A percentile compares a stretch with the other conserved stretches of the same genome.
Evolutionary conservation across 1,140 invertebrate genomes (phyloP).

Genomic region (Catajapyx aquilonaris): DNA sequence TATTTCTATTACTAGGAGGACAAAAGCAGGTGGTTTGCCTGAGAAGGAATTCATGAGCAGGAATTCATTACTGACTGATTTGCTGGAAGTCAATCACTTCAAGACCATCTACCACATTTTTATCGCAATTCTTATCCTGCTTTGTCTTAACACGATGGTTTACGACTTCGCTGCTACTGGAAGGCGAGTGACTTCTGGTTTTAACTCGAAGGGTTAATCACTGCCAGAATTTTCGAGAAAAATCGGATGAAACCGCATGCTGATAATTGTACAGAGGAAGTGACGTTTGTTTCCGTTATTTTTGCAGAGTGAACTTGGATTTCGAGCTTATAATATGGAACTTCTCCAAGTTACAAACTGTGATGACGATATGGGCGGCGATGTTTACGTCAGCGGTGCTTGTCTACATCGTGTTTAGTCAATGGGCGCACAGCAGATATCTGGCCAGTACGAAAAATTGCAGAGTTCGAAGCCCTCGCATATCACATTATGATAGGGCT

Average conservation of each 20-base stretch:
- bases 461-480: too few relatives aligned
- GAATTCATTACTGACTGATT: slow-evolving; percentile 51
- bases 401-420: slow-evolving; percentile 29
- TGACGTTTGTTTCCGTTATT: slow-evolving; percentile 8
- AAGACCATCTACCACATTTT: slow-evolving; percentile 66
- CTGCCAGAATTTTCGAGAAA: too few relatives aligned
- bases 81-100: slow-evolving; percentile 58
- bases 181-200: too few relatives aligned
- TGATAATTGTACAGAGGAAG: too few relatives aligned
- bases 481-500: too few relatives aligned
- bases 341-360: slow-evolving; percentile 31
- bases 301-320: slow-evolving; percentile 28
- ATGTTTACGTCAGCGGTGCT: slow-evolving; percentile 27
- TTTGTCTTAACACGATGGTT: slow-evolving; percentile 45
- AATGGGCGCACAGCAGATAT: slow-evolving; percentile 26
- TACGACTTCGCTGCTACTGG: slow-evolving; percentile 50
- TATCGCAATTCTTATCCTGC: slow-evolving; percentile 49
- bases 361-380: slow-evolving; percentile 29
- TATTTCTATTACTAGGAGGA: slow-evolving; percentile 13
- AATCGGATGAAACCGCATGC: too few relatives aligned
- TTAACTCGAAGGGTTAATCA: too few relatives aligned
- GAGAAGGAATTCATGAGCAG: slow-evolving; percentile 43
- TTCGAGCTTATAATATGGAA: slow-evolving; percentile 27
- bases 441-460: too few relatives aligned
- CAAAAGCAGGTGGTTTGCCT: slow-evolving; percentile 19